These are phyloP conservation scores for Pseudanteris insignis DNA, from an alignment of 2,888 invertebrate genomes.

Conservation along the genomic window DNA sequence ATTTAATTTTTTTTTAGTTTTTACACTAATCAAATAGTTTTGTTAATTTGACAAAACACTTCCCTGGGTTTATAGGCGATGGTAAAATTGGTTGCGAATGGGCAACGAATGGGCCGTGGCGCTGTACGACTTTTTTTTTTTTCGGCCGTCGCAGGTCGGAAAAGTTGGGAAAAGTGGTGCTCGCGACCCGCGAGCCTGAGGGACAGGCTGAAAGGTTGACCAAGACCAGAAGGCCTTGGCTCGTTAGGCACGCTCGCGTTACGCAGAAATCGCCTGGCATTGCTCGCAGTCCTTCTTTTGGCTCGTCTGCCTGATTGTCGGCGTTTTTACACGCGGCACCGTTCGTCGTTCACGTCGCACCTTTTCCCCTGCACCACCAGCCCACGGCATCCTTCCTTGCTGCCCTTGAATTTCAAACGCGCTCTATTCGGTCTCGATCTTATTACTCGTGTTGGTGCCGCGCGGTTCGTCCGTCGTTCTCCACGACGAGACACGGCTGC, in stretches of 20 bases:
- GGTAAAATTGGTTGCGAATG: no score
- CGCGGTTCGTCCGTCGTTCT: conserved; percentile 2
- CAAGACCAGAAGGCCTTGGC: conserved; percentile 43
- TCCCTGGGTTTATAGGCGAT: no score
- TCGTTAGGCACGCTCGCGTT: conserved; percentile 33
- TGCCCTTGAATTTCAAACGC: conserved; percentile 55
- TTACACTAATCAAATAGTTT: no score
- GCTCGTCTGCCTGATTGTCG: conserved; percentile 41
- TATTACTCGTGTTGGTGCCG: conserved; percentile 46
- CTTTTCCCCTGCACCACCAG: conserved; percentile 34
- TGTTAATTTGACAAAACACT: no score
- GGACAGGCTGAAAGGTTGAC: conserved; percentile 20
- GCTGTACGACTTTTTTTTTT: not conserved
- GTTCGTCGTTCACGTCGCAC: conserved; percentile 45
- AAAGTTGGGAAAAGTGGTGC: conserved; percentile 32
- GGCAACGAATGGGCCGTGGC: no score
- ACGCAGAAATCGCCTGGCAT: conserved; percentile 41
- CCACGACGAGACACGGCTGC: no score
- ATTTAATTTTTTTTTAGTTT: no score
- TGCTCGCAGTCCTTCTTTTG: conserved; percentile 49
- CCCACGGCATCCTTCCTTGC: conserved; percentile 50
- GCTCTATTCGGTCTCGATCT: conserved; percentile 50
- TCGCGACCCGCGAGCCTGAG: conserved; percentile 6
- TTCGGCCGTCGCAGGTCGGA: not conserved
- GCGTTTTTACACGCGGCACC: conserved; percentile 46